Evolutionary conservation across 2,888 invertebrate species (phyloP).

Genomic region (Drosophila prostipennis): DNA sequence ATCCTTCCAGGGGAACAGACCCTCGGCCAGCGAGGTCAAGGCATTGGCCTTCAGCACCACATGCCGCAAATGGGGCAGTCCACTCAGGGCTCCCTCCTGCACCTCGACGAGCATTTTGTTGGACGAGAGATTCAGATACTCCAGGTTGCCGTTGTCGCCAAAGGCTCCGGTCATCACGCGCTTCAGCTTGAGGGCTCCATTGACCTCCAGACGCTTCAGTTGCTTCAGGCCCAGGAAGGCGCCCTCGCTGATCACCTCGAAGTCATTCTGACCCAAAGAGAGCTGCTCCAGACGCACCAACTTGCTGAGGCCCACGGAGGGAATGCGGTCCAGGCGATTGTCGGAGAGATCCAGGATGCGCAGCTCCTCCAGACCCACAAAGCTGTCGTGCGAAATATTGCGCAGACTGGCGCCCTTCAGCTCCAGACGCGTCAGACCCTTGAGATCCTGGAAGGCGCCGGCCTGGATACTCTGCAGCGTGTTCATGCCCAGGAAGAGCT

Average conservation of each 20-base stretch:
- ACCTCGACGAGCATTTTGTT: conserved; percentile 90
- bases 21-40: conserved; percentile 90
- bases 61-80: conserved; percentile 91
- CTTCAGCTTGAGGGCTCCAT: conserved; percentile 90
- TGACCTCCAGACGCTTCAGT: conserved; percentile 91
- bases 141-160: conserved; percentile 92
- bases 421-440: conserved; percentile 90
- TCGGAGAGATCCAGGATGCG: conserved; percentile 91
- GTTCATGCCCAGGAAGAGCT: conserved; percentile 94
- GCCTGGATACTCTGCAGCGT: conserved; percentile 90
- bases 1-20: conserved; percentile 92
- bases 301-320: conserved; percentile 89
- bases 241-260: conserved; percentile 88
- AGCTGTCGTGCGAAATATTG: conserved; percentile 91
- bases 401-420: conserved; percentile 92
- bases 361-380: conserved; percentile 90
- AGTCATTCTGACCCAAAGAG: conserved; percentile 93
- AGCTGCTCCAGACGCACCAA: conserved; percentile 91
- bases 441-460: conserved; percentile 92
- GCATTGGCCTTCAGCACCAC: conserved; percentile 92
- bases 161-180: conserved; percentile 92
- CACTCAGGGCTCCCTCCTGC: conserved; percentile 93
- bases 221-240: conserved; percentile 92
- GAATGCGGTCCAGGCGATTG: conserved; percentile 90
- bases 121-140: conserved; percentile 90